Conservation (phyloP, 1,140 invertebrate species). For the Pogonus chalceus region DNA sequence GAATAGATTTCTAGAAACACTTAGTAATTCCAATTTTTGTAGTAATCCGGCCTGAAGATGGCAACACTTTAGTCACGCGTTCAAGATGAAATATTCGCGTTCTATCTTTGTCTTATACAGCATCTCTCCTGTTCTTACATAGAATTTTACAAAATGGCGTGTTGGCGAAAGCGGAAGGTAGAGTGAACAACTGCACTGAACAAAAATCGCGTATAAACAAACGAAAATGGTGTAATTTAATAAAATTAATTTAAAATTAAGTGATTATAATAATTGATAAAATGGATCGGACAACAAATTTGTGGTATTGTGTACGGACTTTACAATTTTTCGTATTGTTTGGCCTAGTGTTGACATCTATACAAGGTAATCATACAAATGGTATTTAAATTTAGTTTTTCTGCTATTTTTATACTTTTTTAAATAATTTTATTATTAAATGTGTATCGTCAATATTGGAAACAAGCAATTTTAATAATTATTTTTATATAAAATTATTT, state of each 20-base stretch:
- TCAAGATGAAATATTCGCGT: background rate
- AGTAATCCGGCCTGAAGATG: too few species aligned
- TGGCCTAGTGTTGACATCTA: slow-evolving; percentile 5
- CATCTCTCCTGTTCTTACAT: background rate
- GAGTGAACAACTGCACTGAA: background rate
- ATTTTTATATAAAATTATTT: too few species aligned
- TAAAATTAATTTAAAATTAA: background rate
- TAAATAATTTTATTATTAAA: too few species aligned
- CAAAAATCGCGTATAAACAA: background rate
- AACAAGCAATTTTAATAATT: too few species aligned
- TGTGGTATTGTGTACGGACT: background rate
- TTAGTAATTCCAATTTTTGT: too few species aligned
- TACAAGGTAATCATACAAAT: slow-evolving; percentile 5
- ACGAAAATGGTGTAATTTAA: background rate
- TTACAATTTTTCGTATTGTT: background rate
- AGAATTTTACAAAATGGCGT: background rate
- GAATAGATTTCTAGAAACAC: too few species aligned
- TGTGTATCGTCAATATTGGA: too few species aligned
- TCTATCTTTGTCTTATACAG: background rate
- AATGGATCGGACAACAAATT: background rate
- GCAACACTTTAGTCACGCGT: too few species aligned
- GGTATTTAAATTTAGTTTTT: slow-evolving; percentile 4
- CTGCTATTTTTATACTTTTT: background rate
- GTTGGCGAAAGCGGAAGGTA: background rate
- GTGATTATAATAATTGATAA: background rate